Base-by-base conservation (phyloP, 2,797 vertebrate species). In the Naso thynnoides region DNA sequence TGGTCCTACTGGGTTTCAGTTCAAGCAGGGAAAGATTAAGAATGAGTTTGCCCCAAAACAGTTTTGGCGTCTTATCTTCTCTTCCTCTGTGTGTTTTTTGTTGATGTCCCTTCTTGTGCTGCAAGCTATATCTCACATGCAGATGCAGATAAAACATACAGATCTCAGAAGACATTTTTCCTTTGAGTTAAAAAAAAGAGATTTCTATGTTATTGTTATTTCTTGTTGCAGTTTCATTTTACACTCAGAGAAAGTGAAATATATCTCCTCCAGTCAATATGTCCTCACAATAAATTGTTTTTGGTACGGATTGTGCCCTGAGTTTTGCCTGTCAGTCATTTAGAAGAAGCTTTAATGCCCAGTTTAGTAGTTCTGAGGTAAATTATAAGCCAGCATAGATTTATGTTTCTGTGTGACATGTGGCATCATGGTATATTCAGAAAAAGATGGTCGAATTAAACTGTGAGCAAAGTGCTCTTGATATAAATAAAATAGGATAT, bases 1-100 rank as follows among this genome's bases (percentile, higher is more conserved):
- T 36, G 38, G 23, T 67, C 70, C 66, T 55, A 3, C 44, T 14
- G 29, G 63, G 66, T 52, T 82, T 67, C 54, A 49, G 55, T 14
- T 10, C 57, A 50, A 24, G 39, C 31, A 38, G 65, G 24, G 67
- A 52, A 72, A n/a, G 36, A 50, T 56, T 62, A 18, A 8, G 36
- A 21, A 66, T 36, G 27, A n/a, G 14, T 45, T 48, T 38, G 2
- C 21, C 41, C 26, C 24, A 1, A 21, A 27, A 14, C 31, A 19
- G 59, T 63, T 62, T 45, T 29, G 44, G 2, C 24, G 23, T 68
- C 31, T 58, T 33, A 39, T 62, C 44, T 39, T 26, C 26, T 48
- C 16, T 31, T 14, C 33, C 0, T 24, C 1, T 60, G 4, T 41
- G 54, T 67, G 10, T 5, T 16, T 26, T 31, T 38, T 41, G 8